phyloP scores from a whole-genome alignment of 2,113 vertebrate genomes.

The Chaenogobius annularis region DNA sequence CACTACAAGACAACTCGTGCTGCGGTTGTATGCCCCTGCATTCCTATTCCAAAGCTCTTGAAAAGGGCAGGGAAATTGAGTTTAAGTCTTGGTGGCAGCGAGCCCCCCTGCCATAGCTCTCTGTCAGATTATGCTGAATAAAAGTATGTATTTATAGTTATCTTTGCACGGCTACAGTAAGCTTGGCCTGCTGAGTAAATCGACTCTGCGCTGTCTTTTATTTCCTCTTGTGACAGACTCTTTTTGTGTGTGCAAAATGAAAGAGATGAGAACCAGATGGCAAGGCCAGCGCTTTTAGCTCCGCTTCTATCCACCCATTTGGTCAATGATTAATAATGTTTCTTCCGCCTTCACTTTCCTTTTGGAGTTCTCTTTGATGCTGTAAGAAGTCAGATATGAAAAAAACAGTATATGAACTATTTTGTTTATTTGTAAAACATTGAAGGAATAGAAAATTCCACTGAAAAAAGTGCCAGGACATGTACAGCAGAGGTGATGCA shows the following conservation, averaged over 20 bases:
- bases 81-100: slow-evolving; percentile 64
- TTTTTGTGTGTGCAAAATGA: slow-evolving; percentile 57
- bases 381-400: slow-evolving; percentile 12
- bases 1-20: slow-evolving; percentile 24
- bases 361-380: slow-evolving; percentile 30
- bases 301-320: slow-evolving; percentile 54
- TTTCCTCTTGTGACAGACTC: slow-evolving; percentile 39
- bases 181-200: slow-evolving; percentile 59
- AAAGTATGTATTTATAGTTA: slow-evolving; percentile 66
- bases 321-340: slow-evolving; percentile 65
- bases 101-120: slow-evolving; percentile 44
- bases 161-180: slow-evolving; percentile 51
- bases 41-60: slow-evolving; percentile 58
- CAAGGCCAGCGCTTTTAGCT: slow-evolving; percentile 58
- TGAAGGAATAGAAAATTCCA: background rate
- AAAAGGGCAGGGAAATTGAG: slow-evolving; percentile 74
- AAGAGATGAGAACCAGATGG: slow-evolving; percentile 54
- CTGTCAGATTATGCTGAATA: slow-evolving; percentile 58
- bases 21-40: slow-evolving; percentile 15
- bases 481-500: slow-evolving; percentile 19
- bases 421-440: background rate
- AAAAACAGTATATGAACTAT: slow-evolving; percentile 8
- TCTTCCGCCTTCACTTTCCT: slow-evolving; percentile 38
- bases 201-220: slow-evolving; percentile 46
- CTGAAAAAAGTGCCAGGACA: slow-evolving; percentile 1